Percentiles rank a stretch among this genome's conserved stretches.
Conservation (phyloP, 2,888 invertebrate genomes). For the Cheilosia pagana region DNA sequence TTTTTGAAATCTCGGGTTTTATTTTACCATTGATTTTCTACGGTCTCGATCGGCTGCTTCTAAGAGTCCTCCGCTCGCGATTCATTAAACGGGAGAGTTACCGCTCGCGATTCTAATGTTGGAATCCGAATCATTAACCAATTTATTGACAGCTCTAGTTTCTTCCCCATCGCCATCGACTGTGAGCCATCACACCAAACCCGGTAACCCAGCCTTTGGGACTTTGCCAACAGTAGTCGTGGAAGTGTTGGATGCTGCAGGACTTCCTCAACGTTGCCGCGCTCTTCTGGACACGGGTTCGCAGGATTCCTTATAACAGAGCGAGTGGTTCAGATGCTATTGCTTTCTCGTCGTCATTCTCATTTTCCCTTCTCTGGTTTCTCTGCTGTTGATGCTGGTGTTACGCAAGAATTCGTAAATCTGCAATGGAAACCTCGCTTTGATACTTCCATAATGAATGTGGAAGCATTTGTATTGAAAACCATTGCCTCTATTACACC, state of each 20-base stretch:
- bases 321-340: constrained; percentile 6
- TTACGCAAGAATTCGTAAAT: constrained; percentile 19
- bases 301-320: constrained; percentile 16
- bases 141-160: neutral
- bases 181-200: constrained; percentile 14
- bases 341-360: constrained; percentile 13
- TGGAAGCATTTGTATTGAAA: constrained; percentile 22
- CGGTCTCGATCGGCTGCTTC: too few species aligned
- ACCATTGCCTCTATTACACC: constrained; percentile 26
- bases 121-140: constrained; percentile 1
- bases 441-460: constrained; percentile 14
- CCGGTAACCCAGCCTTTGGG: neutral
- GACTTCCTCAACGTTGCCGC: neutral
- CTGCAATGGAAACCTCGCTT: constrained; percentile 6
- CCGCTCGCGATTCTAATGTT: too few species aligned
- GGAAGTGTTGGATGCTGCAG: neutral
- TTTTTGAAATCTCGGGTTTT: too few species aligned
- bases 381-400: constrained; percentile 20
- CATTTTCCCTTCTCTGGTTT: constrained; percentile 17
- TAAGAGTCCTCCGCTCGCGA: too few species aligned
- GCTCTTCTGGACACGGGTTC: neutral
- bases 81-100: too few species aligned
- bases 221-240: constrained; percentile 13
- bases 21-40: too few species aligned
- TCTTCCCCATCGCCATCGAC: neutral